These are phyloP conservation scores for Ptilonorhynchus violaceus DNA, from an alignment of 2,113 vertebrate genomes.

Conservation along the genomic window DNA sequence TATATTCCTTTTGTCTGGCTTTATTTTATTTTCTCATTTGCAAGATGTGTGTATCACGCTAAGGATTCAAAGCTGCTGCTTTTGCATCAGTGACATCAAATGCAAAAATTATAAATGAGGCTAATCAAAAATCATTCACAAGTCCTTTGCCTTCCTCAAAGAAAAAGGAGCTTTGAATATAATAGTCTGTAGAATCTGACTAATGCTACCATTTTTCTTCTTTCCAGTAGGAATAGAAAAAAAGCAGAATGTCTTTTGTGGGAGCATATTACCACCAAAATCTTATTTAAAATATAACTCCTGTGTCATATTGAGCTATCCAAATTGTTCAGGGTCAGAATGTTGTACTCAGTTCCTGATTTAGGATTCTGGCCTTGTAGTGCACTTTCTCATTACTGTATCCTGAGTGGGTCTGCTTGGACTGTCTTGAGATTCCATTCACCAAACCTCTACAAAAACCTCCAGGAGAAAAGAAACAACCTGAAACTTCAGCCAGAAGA, in stretches of 20 bases:
- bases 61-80: background rate
- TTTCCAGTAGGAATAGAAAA: background rate
- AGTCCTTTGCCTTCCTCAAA: background rate
- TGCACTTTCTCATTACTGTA: background rate
- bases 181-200: conserved; percentile 2
- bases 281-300: background rate
- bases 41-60: background rate
- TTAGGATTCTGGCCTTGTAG: background rate
- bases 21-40: background rate
- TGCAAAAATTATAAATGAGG: conserved; percentile 8
- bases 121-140: conserved; percentile 16
- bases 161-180: background rate
- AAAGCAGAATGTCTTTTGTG: background rate
- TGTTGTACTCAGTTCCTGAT: background rate
- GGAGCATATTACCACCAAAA: background rate
- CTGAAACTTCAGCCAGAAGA: background rate
- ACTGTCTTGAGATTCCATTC: background rate
- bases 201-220: background rate
- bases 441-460: background rate
- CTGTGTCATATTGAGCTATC: background rate
- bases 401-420: background rate
- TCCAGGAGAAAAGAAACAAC: background rate
- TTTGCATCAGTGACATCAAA: conserved; percentile 15
- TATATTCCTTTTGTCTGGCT: background rate
- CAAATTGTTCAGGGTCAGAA: background rate